Evolutionary conservation across 2,888 invertebrate species (phyloP), one percentile per base, ranked within the genome.

Genomic region (Teleiodes luculella): DNA sequence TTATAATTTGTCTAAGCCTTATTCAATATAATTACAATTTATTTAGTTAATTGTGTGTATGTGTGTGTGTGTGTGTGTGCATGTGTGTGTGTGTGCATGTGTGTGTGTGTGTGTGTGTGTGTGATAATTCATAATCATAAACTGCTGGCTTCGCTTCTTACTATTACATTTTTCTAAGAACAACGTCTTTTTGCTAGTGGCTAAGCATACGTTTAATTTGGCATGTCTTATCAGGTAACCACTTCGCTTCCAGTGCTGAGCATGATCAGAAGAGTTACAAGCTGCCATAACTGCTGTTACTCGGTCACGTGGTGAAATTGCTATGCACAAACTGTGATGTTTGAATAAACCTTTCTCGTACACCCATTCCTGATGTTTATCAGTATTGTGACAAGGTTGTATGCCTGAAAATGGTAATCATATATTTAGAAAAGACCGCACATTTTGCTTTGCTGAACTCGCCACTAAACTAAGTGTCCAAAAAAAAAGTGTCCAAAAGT

Each of bases 291-390:
- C 89, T 1, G 95, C 91, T 0, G 93, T 93, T 36, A 95, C 94
- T 52, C 94, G 92, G 59, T 92, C 91, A 61, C 93, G 93, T 39
- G 92, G 90, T 0, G 93, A 92, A 30, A 97, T 81, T 0, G 96
- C 94, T 59, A 98, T 82, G 78, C 98, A 98, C 54, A 97, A 92
- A 66, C 95, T 96, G 77, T 96, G 95, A 77, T 98, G 98, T 62
- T 95, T 95, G 66, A 98, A 93, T 61, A 94, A 91, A 4, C 96
- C 96, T 69, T 94, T 94, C 14, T 96, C 97, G 65, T 95, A 91
- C 2, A 93, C 91, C 97, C 98, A 98, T 76, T 97, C 97, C 91
- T 99, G 98, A 86, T 99, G 99, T 55, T 98, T 98, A 53, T 98
- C 98, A 1, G 96, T 95, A 74, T 96, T 95, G 86, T 99, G 99